Conservation (phyloP, 1,140 invertebrate species). For the Patella vulgata region DNA sequence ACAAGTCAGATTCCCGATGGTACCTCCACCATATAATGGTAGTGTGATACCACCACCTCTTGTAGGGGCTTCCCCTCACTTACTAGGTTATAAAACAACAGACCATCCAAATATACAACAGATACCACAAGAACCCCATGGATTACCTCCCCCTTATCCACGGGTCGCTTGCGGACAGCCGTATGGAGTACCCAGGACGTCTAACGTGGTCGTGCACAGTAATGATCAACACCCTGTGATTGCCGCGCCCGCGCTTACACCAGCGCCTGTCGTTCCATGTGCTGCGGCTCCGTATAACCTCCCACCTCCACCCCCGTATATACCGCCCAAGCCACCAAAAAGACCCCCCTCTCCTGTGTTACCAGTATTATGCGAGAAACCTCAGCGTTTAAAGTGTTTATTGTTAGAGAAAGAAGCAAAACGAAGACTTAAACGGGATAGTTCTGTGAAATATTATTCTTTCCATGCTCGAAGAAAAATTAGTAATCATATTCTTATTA, state of each 20-base stretch:
- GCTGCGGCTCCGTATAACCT: conserved; percentile 20
- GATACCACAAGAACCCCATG: conserved; percentile 8
- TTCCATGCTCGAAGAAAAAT: conserved; percentile 49
- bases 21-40: neutral
- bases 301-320: conserved; percentile 43
- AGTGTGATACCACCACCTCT: neutral
- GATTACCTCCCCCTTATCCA: conserved; percentile 26
- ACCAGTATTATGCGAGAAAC: conserved; percentile 33
- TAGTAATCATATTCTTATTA: conserved; percentile 61
- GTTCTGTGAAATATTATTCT: conserved; percentile 50
- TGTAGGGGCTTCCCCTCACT: no score
- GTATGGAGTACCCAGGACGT: conserved; percentile 23
- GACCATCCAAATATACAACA: neutral
- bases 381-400: conserved; percentile 40
- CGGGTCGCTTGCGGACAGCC: conserved; percentile 8
- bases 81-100: no score
- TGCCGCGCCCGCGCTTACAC: conserved; percentile 17
- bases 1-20: neutral
- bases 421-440: conserved; percentile 44
- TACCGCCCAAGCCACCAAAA: conserved; percentile 19
- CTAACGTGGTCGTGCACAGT: conserved; percentile 12
- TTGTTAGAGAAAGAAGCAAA: conserved; percentile 45
- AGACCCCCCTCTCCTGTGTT: conserved; percentile 18
- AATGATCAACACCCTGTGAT: no score
- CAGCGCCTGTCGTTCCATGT: conserved; percentile 14